phyloP scores from a whole-genome alignment of 2,113 vertebrate genomes.

The Pogona vitticeps region DNA sequence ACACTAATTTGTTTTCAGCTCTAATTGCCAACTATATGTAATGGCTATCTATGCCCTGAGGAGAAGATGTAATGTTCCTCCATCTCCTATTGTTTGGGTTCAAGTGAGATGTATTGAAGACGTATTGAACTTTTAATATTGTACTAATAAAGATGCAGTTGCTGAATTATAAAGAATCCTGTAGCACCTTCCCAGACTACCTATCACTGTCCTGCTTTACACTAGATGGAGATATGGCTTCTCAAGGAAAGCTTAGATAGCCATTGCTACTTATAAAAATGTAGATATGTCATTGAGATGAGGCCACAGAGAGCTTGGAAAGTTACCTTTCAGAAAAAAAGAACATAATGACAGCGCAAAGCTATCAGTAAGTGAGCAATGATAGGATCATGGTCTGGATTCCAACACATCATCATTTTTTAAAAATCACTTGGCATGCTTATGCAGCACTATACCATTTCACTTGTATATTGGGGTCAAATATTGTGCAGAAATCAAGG shows the following conservation, averaged over 20 bases:
- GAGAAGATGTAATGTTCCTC: too few species aligned
- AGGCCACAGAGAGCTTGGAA: background rate
- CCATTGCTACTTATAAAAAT: background rate
- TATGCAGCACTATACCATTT: background rate
- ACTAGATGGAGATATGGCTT: background rate
- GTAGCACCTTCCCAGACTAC: background rate
- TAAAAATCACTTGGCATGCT: too few species aligned
- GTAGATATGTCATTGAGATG: background rate
- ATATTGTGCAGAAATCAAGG: conserved; percentile 67
- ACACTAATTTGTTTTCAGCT: too few species aligned
- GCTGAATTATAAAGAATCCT: background rate
- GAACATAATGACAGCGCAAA: too few species aligned
- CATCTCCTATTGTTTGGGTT: too few species aligned
- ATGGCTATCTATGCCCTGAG: too few species aligned
- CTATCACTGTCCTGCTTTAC: background rate
- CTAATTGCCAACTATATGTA: too few species aligned
- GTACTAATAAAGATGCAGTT: too few species aligned
- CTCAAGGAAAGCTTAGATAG: background rate
- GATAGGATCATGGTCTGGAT: background rate
- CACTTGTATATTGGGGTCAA: conserved; percentile 55
- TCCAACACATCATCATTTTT: background rate
- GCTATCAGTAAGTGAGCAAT: too few species aligned
- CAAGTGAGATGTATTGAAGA: too few species aligned
- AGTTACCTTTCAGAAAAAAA: too few species aligned
- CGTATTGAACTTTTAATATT: too few species aligned